Conservation (phyloP, 2,888 invertebrate species). For the Hesperia comma region DNA sequence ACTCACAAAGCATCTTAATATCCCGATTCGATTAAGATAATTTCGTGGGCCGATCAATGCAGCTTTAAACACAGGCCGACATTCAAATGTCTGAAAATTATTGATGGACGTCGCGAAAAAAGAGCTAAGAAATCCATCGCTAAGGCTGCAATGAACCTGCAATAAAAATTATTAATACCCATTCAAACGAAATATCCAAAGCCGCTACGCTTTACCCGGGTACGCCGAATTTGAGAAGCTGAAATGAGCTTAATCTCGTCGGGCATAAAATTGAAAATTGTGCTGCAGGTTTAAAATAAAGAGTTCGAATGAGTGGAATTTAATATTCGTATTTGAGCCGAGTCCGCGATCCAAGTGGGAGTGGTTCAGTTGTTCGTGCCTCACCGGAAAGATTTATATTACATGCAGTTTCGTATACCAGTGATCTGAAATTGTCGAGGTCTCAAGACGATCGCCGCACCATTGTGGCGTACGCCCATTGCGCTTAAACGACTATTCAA, state of each 20-base stretch:
- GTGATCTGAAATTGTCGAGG: constrained; percentile 81
- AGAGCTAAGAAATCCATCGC: constrained; percentile 61
- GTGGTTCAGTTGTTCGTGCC: constrained; percentile 78
- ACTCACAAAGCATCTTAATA: constrained; percentile 54
- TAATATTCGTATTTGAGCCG: constrained; percentile 79
- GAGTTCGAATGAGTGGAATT: constrained; percentile 77
- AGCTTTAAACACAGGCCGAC: constrained; percentile 67
- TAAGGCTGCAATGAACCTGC: constrained; percentile 73
- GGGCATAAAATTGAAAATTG: constrained; percentile 72
- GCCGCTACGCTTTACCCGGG: constrained; percentile 44
- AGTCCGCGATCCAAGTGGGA: constrained; percentile 76
- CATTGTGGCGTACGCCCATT: constrained; percentile 79
- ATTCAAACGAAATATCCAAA: constrained; percentile 64
- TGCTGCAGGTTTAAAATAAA: constrained; percentile 67
- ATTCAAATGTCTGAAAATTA: constrained; percentile 78
- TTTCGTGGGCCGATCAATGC: constrained; percentile 67
- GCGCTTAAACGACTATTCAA: constrained; percentile 81
- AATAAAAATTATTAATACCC: constrained; percentile 81
- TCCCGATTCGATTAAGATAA: constrained; percentile 65
- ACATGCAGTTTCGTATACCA: constrained; percentile 81
- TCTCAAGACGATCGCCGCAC: constrained; percentile 44
- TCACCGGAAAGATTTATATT: constrained; percentile 84
- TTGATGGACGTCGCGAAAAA: constrained; percentile 78
- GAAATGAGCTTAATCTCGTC: constrained; percentile 62
- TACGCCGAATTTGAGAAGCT: constrained; percentile 40